Base-by-base conservation (phyloP, 1,140 invertebrate species). In the Hyles euphorbiae region DNA sequence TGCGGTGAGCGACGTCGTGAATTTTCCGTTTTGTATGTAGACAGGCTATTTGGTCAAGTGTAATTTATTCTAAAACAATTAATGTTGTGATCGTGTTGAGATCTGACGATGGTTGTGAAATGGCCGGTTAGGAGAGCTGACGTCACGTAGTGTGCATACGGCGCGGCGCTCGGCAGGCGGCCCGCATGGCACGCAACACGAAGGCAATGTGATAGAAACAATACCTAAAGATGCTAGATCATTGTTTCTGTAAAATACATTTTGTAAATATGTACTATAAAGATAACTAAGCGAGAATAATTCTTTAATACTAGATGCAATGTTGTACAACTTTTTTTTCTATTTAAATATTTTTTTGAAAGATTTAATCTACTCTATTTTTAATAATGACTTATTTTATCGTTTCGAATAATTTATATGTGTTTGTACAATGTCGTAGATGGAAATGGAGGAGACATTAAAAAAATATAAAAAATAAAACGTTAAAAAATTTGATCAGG, bases 201-300 rank as follows among this genome's bases (percentile, higher is more conserved):
- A 74, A 79, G 68, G 75, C 82, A 88, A 83, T 86, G 85, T 86
- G 85, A 88, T 88, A 88, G 81, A 85, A 78, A 79, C 73, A 83
- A 85, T 88, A 86, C 83, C 85, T 87, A 82, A 81, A 86, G 82
- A 88, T 70, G 83, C 83, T 85, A 87, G 81, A 83, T 84, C 83
- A 85, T 86, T 87, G 83, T 87, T 86, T 84, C 81, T 88, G 85
- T 88, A 85, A 85, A 85, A 78, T 87, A 83, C 81, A 78, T 81
- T 83, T 70, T 88, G 85, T 88, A 88, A 88, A 88, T 88, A 88
- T 88, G 83, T 88, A 88, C 83, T 82, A 85, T 87, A 87, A 74
- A 58, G 70, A 74, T 85, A 82, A 83, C 74, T 84, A 85, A 81
- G 80, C 78, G 62, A 88, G 67, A 81, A 70, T 84, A 84, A 83